Evolutionary conservation across 2,113 vertebrate genomes (phyloP).

Genomic region (Scomber scombrus): DNA sequence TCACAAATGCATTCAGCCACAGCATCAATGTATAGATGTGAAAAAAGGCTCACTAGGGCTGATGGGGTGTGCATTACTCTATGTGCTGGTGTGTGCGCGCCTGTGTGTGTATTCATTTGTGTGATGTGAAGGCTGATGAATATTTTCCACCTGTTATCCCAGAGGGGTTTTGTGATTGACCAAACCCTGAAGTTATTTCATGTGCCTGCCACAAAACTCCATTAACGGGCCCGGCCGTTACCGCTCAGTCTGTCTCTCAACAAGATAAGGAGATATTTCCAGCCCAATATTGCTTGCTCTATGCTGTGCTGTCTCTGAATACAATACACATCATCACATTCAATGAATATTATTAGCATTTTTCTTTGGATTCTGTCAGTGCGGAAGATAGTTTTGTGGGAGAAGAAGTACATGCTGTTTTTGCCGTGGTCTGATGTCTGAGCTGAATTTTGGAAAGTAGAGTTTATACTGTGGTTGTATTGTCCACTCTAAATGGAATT

Average conservation of each 20-base stretch:
- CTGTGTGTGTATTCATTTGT: conserved; percentile 14
- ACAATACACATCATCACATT: conserved; percentile 68
- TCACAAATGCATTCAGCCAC: not conserved
- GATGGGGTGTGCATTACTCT: not conserved
- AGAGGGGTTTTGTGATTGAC: conserved; percentile 58
- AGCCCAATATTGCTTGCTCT: conserved; percentile 49
- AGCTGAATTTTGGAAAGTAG: conserved; percentile 32
- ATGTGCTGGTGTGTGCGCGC: conserved; percentile 3
- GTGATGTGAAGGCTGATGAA: conserved; percentile 51
- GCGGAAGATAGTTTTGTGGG: conserved; percentile 30
- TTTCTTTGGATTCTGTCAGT: conserved; percentile 50
- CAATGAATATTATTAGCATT: conserved; percentile 76
- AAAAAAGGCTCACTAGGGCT: not conserved
- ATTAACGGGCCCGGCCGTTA: conserved; percentile 43
- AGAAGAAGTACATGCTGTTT: conserved; percentile 44
- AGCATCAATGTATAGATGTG: not conserved
- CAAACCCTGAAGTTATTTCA: conserved; percentile 64
- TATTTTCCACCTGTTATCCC: conserved; percentile 52
- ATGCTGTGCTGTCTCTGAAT: conserved; percentile 61
- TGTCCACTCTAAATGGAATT: conserved; percentile 55
- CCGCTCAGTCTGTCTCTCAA: conserved; percentile 55
- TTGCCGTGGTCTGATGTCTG: conserved; percentile 32
- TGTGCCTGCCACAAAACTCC: conserved; percentile 68
- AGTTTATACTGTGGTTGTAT: conserved; percentile 4
- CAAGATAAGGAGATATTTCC: conserved; percentile 72